Base-by-base conservation (phyloP, 2,797 vertebrate species). In the Lacerta bilineata region DNA sequence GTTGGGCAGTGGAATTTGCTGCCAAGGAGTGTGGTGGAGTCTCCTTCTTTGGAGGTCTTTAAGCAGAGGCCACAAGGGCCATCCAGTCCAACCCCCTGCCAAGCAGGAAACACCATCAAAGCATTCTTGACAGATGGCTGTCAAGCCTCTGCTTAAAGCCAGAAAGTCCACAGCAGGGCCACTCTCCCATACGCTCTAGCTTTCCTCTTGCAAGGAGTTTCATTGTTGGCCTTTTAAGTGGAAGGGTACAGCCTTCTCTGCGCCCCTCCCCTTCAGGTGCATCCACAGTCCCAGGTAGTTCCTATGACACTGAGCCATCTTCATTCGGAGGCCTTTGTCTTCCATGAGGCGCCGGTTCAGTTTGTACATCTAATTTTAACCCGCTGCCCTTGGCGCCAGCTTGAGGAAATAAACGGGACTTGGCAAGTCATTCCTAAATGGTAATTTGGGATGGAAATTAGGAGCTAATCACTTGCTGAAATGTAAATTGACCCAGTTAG, bases 371-470 rank as follows among this genome's bases (percentile, higher is more conserved):
- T 69, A 79, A 79, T 79, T 86, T 69, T 78, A 59, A 84, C 66
- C 79, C 46, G 4, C 25, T 43, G 87, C 87, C 82, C 87, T 84
- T 84, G 66, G 66, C 61, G 1, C 23, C 11, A 8, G 20, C 76
- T 6, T 36, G 1, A n/a, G 87, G 39, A 59, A 64, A 64, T 33
- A 74, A 88, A 88, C 20, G 39, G 36, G 68, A 18, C 66, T 43
- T 82, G 50, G 72, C 46, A 77, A 61, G 36, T 20, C 36, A 46
- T 75, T 20, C 79, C 74, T 59, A 59, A 72, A 69, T 36, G 80
- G 74, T 64, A 83, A 86, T 86, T 83, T 69, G 18, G 33, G 84
- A 77, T 41, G 80, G 84, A 86, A 86, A 86, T 78, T 71, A 77
- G 64, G 43, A 46, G 46, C 64, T 72, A 83, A 89, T 83, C 79